Percentiles rank a stretch among this genome's conserved stretches.
These are phyloP conservation scores for Psittacus erithacus DNA, from an alignment of 2,113 vertebrate genomes.

Conservation along the genomic window DNA sequence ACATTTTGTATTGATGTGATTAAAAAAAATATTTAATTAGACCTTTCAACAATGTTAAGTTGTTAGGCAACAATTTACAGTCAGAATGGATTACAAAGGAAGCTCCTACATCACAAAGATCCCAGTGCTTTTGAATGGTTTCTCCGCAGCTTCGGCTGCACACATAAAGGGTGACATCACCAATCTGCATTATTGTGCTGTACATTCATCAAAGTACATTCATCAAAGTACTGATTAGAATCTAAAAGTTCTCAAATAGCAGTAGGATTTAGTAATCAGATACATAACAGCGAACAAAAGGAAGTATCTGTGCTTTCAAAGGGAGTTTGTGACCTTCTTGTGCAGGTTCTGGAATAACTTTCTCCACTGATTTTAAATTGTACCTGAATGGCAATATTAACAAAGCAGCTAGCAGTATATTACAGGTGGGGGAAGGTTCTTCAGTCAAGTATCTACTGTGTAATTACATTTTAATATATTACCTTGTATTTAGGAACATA, in stretches of 20 bases:
- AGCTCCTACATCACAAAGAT: background rate
- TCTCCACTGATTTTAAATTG: constrained; percentile 53
- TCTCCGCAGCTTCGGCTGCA: background rate
- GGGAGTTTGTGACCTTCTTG: constrained; percentile 62
- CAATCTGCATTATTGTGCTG: constrained; percentile 56
- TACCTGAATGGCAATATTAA: constrained; percentile 46
- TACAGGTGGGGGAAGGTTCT: constrained; percentile 3
- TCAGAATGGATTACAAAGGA: background rate
- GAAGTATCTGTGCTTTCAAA: constrained; percentile 67
- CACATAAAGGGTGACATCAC: constrained; percentile 68
- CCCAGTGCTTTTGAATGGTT: background rate
- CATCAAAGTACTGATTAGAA: constrained; percentile 70
- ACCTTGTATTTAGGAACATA: background rate
- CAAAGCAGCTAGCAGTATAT: background rate
- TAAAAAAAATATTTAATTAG: background rate
- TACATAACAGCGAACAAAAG: constrained; percentile 54
- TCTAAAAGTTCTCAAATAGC: constrained; percentile 70
- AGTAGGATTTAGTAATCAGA: constrained; percentile 64
- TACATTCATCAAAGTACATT: constrained; percentile 57
- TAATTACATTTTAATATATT: background rate
- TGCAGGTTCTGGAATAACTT: constrained; percentile 49
- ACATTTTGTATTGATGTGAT: background rate
- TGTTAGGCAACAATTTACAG: constrained; percentile 1
- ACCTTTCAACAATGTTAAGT: background rate
- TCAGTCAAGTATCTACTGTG: background rate